phyloP scores from a whole-genome alignment of 2,797 vertebrate genomes.

The Glyptemys insculpta region DNA sequence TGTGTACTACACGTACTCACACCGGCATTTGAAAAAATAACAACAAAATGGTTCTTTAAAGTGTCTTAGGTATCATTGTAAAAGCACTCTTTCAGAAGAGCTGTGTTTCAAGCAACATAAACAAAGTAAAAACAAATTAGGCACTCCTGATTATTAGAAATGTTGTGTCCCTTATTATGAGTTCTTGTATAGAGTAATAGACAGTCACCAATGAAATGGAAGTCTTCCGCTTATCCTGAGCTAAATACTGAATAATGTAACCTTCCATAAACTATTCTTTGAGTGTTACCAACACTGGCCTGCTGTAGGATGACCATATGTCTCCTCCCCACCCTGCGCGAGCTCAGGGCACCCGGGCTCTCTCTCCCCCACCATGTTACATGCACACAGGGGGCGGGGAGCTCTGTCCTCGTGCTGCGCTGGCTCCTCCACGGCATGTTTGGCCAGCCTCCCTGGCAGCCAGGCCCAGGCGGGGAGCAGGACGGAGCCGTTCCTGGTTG shows the following conservation, averaged over 20 bases:
- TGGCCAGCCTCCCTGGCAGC: no score
- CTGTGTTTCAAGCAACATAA: not conserved
- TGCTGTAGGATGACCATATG: not conserved
- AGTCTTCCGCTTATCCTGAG: not conserved
- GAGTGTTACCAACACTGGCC: not conserved
- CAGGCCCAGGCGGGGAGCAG: no score
- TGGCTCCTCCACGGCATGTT: no score
- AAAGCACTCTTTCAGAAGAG: not conserved
- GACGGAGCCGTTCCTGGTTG: no score
- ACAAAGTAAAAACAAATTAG: not conserved
- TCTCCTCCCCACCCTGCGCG: no score
- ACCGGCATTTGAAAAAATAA: conserved; percentile 4
- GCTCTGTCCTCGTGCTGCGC: no score
- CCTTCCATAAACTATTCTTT: not conserved
- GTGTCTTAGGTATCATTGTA: not conserved
- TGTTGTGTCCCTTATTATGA: not conserved
- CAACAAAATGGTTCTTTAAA: not conserved
- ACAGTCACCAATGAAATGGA: not conserved
- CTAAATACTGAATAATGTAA: not conserved
- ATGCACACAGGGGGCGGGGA: no score
- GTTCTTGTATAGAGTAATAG: not conserved
- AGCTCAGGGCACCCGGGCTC: no score
- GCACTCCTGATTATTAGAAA: not conserved
- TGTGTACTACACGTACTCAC: not conserved
- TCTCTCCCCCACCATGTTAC: no score